These are phyloP conservation scores for human DNA, from an alignment of 2,113 vertebrate genomes.

Conservation along the genomic window DNA sequence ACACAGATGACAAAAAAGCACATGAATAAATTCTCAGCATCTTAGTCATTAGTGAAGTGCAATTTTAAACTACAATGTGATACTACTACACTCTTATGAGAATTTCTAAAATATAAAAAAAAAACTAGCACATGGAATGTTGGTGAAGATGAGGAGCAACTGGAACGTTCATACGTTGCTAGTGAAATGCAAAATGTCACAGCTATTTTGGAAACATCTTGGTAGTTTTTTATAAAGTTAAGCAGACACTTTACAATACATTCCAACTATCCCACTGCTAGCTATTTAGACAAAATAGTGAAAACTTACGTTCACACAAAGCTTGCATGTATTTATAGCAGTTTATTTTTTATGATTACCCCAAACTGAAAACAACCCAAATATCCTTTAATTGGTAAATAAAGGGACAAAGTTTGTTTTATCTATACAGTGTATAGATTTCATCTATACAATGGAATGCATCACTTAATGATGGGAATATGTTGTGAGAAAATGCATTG, in stretches of 20 bases:
- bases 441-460: not conserved
- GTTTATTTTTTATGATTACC: not conserved
- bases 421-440: not conserved
- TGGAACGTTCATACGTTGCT: not conserved
- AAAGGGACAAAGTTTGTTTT: not conserved
- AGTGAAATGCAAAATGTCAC: not conserved
- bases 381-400: not conserved
- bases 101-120: not conserved
- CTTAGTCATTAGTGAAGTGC: not conserved
- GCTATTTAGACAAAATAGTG: not conserved
- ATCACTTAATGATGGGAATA: not conserved
- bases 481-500: not conserved
- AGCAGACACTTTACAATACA: not conserved
- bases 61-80: not conserved
- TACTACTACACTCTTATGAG: not conserved
- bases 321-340: not conserved
- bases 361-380: not conserved
- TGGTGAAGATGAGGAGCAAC: not conserved
- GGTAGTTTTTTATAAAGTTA: conserved; percentile 13
- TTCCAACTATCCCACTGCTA: not conserved
- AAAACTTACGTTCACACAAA: not conserved
- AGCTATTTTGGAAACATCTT: not conserved
- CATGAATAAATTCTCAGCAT: not conserved
- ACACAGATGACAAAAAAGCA: not conserved
- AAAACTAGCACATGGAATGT: not conserved